These are phyloP conservation scores for Zaprionus vittiger DNA, from an alignment of 1,140 invertebrate genomes.

Conservation along the genomic window DNA sequence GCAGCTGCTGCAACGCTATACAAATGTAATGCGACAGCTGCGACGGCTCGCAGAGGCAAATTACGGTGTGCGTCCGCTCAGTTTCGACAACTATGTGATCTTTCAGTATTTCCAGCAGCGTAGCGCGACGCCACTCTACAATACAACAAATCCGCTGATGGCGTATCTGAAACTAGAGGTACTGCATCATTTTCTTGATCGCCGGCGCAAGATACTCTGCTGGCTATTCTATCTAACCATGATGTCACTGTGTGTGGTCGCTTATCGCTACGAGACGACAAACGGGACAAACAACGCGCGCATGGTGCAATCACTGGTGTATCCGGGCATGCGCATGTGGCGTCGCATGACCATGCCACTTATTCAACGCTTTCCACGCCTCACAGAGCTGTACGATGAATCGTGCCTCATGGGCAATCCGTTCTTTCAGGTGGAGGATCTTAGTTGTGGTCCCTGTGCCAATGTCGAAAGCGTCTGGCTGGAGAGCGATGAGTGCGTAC, in stretches of 20 bases:
- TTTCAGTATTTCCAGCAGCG: conserved; percentile 78
- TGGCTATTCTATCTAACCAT: conserved; percentile 76
- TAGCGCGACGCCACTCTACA: conserved; percentile 19
- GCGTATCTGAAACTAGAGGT: conserved; percentile 71
- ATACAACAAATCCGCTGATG: conserved; percentile 41
- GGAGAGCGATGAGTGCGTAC: conserved; percentile 57
- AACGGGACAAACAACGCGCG: conserved; percentile 58
- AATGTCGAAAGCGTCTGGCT: conserved; percentile 86
- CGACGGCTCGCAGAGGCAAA: conserved; percentile 70
- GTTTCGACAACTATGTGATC: conserved; percentile 78
- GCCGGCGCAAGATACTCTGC: conserved; percentile 75
- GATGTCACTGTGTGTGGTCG: conserved; percentile 67
- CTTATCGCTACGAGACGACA: conserved; percentile 79
- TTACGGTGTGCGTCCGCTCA: conserved; percentile 66
- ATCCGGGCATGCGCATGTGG: conserved; percentile 85
- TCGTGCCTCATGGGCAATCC: conserved; percentile 90
- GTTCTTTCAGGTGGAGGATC: conserved; percentile 87
- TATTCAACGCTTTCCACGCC: conserved; percentile 84
- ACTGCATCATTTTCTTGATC: conserved; percentile 74
- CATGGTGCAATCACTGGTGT: conserved; percentile 85
- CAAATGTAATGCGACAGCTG: conserved; percentile 56
- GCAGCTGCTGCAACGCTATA: conserved; percentile 72
- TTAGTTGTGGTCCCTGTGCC: conserved; percentile 90
- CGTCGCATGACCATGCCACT: conserved; percentile 85
- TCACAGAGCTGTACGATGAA: conserved; percentile 89